Percentiles rank a stretch among this genome's conserved stretches.
Evolutionary conservation across 1,140 invertebrate species (phyloP).

Genomic region (Amphibalanus amphitrite): DNA sequence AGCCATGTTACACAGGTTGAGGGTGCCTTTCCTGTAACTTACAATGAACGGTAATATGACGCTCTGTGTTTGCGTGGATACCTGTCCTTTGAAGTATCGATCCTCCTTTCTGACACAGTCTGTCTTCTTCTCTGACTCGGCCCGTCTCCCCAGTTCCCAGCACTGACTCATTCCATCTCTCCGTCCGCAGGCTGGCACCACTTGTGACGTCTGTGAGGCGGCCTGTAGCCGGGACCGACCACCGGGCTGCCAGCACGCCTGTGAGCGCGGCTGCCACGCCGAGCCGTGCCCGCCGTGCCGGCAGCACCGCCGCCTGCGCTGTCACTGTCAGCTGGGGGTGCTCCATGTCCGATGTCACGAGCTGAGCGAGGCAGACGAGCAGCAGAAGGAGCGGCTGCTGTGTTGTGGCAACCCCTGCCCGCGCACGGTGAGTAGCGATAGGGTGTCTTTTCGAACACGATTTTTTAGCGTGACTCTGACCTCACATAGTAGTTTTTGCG

Average conservation of each 20-base stretch:
- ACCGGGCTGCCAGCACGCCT: neutral
- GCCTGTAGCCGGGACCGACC: neutral
- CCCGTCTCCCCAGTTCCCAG: no score
- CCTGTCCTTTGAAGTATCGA: no score
- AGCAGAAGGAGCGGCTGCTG: neutral
- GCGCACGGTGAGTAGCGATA: neutral
- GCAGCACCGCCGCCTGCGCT: neutral
- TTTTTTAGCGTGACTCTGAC: no score
- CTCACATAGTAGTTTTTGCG: no score
- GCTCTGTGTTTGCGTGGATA: no score
- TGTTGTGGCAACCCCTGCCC: neutral
- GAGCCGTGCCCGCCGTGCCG: neutral
- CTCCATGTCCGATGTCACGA: neutral
- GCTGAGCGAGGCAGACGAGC: neutral
- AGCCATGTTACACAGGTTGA: no score
- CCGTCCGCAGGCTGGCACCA: neutral
- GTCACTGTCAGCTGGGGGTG: neutral
- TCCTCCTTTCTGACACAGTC: no score
- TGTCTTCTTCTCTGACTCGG: slow-evolving; percentile 28
- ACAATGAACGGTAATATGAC: no score
- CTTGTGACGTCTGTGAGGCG: neutral
- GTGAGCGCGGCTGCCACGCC: neutral
- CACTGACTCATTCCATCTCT: no score
- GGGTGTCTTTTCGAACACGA: no score
- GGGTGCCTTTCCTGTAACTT: no score